Conservation (phyloP, 1,140 invertebrate genomes). For the Halesus radiatus region DNA sequence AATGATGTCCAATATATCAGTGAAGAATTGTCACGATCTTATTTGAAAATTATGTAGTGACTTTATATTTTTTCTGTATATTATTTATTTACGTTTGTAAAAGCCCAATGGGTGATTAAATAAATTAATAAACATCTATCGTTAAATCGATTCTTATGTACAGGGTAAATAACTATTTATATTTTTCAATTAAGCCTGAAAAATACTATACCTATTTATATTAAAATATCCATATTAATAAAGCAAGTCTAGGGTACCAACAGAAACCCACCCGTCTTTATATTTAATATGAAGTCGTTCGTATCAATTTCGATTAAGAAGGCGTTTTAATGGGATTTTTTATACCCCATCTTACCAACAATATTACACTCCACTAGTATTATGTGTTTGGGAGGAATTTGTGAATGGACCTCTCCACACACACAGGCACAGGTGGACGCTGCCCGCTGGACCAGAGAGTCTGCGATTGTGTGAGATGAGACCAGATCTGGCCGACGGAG, state of each 20-base stretch:
- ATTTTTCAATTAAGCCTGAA: too few species aligned
- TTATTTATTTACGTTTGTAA: too few species aligned
- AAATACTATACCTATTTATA: too few species aligned
- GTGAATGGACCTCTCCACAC: conserved; percentile 52
- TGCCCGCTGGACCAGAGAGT: not conserved
- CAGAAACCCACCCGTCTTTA: conserved; percentile 29
- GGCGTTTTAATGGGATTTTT: conserved; percentile 59
- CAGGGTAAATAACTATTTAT: too few species aligned
- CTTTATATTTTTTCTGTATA: too few species aligned
- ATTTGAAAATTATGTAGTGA: too few species aligned
- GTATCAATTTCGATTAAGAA: conserved; percentile 59
- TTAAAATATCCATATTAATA: not conserved
- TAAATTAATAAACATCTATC: too few species aligned
- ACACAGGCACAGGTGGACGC: not conserved
- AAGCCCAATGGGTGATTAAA: too few species aligned
- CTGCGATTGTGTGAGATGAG: not conserved
- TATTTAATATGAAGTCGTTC: conserved; percentile 58
- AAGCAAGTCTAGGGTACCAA: conserved; percentile 32
- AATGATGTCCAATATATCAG: too few species aligned
- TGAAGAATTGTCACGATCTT: too few species aligned
- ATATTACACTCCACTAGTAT: conserved; percentile 55
- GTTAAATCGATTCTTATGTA: too few species aligned
- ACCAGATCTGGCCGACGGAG: too few species aligned
- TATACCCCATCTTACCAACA: conserved; percentile 52
- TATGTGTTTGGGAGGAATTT: conserved; percentile 53